Evolutionary conservation across 2,113 vertebrate genomes (phyloP), one percentile per base, ranked within the genome.

Genomic region (Noctilio leporinus): DNA sequence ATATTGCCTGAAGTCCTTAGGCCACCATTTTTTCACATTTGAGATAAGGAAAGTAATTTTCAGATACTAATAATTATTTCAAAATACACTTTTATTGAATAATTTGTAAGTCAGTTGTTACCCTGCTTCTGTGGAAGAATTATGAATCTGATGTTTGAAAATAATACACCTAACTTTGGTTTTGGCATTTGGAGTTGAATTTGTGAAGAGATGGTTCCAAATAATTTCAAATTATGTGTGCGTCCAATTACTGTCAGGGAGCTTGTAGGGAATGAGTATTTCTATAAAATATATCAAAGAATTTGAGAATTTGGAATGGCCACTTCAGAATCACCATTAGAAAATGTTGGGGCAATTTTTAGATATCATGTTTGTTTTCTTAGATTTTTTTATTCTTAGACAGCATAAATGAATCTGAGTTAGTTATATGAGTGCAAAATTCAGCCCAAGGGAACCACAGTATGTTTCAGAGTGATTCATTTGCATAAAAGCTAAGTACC

Each of bases 381-480:
- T 33, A 33, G 16, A 33, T 57, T n/a, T 92, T 51, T n/a, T 19
- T 20, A 43, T 77, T 92, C 70, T 81, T 57, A 70, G 62, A 81
- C 4, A 76, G 30, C 7, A 11, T 35, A 38, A 70, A 26, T 47
- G 19, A 47, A 59, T 91, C 33, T 28, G 47, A 83, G 35, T 84
- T 33, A 43, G 69, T 92, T n/a, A 91, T 67, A 30, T 91, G 51
- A 90, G 73, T 75, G 30, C 35, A 93, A 72, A 96, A 89, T 59
- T 55, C 69, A 91, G 75, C 70, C 80, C 73, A 4, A 22, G 88
- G 85, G 67, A 95, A 62, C 19, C 43, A 84, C 51, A 84, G 72
- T 69, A 91, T 91, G 33, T 89, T 95, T 97, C 93, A 93, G 91
- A 94, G 81, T 76, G 43, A 95, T 84, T 95, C 55, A 95, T 95